A percentile compares a stretch with the other conserved stretches of the same genome.
Evolutionary conservation across 2,797 vertebrate genomes (phyloP).

Genomic region (Bovichtus variegatus): DNA sequence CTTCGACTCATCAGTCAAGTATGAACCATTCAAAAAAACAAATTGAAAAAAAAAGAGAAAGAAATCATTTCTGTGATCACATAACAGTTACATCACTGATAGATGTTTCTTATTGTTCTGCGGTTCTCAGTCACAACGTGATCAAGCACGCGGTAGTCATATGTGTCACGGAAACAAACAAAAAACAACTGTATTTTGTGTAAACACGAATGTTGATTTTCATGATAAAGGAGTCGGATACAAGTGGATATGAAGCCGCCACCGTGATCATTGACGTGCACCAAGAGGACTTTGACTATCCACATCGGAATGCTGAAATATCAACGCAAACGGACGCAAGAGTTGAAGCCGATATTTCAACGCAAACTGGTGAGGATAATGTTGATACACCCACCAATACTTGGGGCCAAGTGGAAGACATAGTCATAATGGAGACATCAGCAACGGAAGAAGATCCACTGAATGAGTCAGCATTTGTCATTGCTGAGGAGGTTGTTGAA

Average conservation of each 20-base stretch:
- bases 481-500: conserved; percentile 30
- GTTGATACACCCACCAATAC: background rate
- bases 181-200: conserved; percentile 21
- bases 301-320: conserved; percentile 14
- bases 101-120: conserved; percentile 2
- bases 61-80: background rate
- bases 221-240: conserved; percentile 63
- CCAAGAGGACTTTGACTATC: background rate
- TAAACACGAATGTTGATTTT: conserved; percentile 64
- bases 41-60: background rate
- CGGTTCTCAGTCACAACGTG: background rate
- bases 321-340: conserved; percentile 44
- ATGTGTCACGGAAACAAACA: background rate
- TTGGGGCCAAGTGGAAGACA: background rate
- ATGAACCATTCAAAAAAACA: background rate
- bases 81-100: background rate
- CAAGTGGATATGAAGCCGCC: background rate
- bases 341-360: conserved; percentile 26
- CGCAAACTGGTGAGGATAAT: conserved; percentile 29
- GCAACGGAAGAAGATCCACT: background rate
- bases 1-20: background rate
- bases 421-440: background rate
- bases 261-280: background rate
- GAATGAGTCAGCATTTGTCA: background rate
- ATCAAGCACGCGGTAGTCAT: conserved; percentile 8